Base-by-base conservation (phyloP, 2,888 invertebrate genomes). In the Polydrusus cervinus region DNA sequence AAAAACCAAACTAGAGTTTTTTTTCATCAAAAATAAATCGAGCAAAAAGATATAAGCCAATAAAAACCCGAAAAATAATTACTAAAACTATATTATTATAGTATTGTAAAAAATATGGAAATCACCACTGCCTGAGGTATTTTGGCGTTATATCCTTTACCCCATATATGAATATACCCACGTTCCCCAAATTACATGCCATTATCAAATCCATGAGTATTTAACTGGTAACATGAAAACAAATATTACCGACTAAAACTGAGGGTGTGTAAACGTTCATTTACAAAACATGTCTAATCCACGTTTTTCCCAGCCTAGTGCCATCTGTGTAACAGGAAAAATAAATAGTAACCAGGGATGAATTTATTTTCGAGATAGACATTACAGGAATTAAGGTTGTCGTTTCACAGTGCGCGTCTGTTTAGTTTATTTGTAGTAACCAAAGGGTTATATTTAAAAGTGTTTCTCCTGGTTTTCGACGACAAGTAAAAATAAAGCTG, bases 251-350 rank as follows among this genome's bases (percentile, higher is more conserved):
- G n/a, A 0, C n/a, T 30, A 30, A n/a, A 55, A 55, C 25, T n/a
- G 25, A n/a, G 11, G 38, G 13, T 57, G 38, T 57, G 11, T 49
- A 65, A 49, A 47, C 53, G 53, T 66, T 53, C 38, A 53, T 66
- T 66, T 66, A 51, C 38, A 38, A 66, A 66, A 66, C 66, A 53
- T 49, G 53, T 18, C 38, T 66, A 66, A 66, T 53, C 53, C 66
- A 11, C 38, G 16, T 66, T 66, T 53, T 53, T 66, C 53, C 53
- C 66, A 20, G 14, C 53, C 20, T 40, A 66, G 40, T 10, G 45
- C 51, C 53, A 53, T 66, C 53, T 66, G 53, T 30, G 51, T 8
- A 45, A 40, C 49, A 65, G 51, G 53, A 66, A 20, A 66, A 53
- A 66, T 66, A 66, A 66, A 66, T 66, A 66, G 53, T 40, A 38